Base-by-base conservation (phyloP, 1,140 invertebrate genomes). In the Drosophila teissieri region DNA sequence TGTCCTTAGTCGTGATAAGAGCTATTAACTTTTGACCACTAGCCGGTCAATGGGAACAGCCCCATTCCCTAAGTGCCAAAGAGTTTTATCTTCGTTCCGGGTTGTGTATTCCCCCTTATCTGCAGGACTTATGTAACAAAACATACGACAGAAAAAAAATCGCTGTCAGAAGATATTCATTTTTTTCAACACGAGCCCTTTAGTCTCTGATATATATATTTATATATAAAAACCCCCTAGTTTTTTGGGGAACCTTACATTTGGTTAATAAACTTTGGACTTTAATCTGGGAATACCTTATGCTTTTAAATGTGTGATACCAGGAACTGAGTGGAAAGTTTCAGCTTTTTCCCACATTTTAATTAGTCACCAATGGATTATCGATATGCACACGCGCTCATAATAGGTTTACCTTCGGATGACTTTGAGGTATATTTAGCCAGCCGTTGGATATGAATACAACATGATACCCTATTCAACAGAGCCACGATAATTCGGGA, bases 301-400 rank as follows among this genome's bases (percentile, higher is more conserved):
- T 34, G 48, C 31, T 8, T n/a, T 34, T 22, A 11, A 48, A 17
- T 48, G n/a, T 5, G 5, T 48, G 63, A 36, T 69, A 56, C 31
- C 24, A 6, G n/a, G 27, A 17, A 15, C 17, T 4, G 11, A 70
- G 24, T 40, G 68, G 68, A 72, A 72, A 70, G 27, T 70, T 70
- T 70, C 17, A 22, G 6, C 4, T 24, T 48, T 48, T 44, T 49
- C 3, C 24, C 39, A 69, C 65, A 49, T 49, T 70, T 70, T 72
- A 70, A 72, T 72, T 72, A 70, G 68, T 70, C 68, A 57, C 52
- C 42, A 12, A 24, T 15, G 51, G 64, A 56, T 56, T 70, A 70
- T 70, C 64, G 63, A 15, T 45, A 49, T 49, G 36, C 51, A 27
- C 64, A 70, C 51, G 51, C 27, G 36, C 67, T 48, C 34, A 42